Evolutionary conservation across 2,113 vertebrate genomes (phyloP).

Genomic region (Tachysurus vachellii): DNA sequence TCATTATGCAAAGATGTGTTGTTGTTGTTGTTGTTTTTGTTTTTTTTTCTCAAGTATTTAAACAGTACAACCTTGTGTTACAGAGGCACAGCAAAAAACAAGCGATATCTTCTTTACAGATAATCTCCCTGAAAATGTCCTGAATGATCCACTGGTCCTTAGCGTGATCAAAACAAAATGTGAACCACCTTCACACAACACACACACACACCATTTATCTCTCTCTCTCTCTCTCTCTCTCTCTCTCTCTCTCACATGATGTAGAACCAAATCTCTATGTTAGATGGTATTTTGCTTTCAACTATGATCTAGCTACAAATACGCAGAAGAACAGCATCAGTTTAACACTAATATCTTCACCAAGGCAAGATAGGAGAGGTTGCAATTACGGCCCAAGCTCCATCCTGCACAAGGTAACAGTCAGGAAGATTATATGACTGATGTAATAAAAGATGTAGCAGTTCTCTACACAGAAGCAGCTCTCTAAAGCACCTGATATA

Average conservation of each 20-base stretch:
- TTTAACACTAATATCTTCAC: not conserved
- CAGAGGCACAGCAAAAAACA: not conserved
- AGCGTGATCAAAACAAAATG: not conserved
- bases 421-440: slow-evolving; percentile 7
- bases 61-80: not conserved
- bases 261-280: too few relatives aligned
- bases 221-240: not conserved
- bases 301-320: not conserved
- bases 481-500: slow-evolving; percentile 32
- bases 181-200: not conserved
- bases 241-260: too few relatives aligned
- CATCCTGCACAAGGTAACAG: slow-evolving; percentile 11
- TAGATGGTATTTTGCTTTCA: not conserved
- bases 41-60: not conserved
- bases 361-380: not conserved
- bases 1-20: not conserved
- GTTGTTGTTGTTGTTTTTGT: not conserved
- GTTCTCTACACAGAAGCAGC: not conserved
- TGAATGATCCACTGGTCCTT: not conserved
- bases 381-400: not conserved
- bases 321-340: not conserved
- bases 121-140: not conserved
- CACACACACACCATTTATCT: not conserved
- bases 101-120: not conserved
- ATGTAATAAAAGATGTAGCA: slow-evolving; percentile 11